These are phyloP conservation scores for Moxostoma hubbsi DNA, from an alignment of 2,797 vertebrate genomes.

Conservation along the genomic window DNA sequence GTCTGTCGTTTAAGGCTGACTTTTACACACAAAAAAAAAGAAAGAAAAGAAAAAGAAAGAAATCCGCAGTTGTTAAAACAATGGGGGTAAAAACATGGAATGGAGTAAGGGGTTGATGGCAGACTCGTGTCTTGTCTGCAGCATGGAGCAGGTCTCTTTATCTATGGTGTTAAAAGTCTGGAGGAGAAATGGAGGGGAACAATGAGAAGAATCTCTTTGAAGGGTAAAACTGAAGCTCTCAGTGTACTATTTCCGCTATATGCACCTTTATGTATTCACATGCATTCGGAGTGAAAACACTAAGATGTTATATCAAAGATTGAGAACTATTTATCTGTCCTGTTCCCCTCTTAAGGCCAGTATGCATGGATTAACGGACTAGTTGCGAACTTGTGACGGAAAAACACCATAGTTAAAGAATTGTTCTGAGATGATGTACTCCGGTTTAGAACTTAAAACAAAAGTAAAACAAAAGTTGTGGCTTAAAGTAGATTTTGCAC, in stretches of 20 bases:
- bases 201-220: conserved; percentile 36
- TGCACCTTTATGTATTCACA: conserved; percentile 66
- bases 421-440: conserved; percentile 65
- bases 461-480: conserved; percentile 60
- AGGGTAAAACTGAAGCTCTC: conserved; percentile 23
- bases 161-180: conserved; percentile 71
- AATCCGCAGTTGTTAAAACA: conserved; percentile 70
- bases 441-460: conserved; percentile 54
- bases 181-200: conserved; percentile 50
- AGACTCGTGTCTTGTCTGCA: conserved; percentile 69
- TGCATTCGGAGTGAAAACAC: conserved; percentile 82
- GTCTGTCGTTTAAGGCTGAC: conserved; percentile 82
- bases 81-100: conserved; percentile 68
- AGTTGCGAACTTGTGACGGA: conserved; percentile 54
- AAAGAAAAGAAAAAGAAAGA: conserved; percentile 46
- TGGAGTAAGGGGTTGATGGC: conserved; percentile 75
- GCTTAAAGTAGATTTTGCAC: conserved; percentile 90
- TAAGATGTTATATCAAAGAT: conserved; percentile 86
- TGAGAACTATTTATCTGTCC: conserved; percentile 86
- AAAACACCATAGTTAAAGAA: conserved; percentile 61
- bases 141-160: conserved; percentile 76
- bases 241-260: no score
- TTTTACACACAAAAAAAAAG: conserved; percentile 63
- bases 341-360: conserved; percentile 80
- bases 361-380: conserved; percentile 71